Evolutionary conservation across 1,140 invertebrate species (phyloP), one percentile per base, ranked within the genome.

Genomic region (Hermetia illucens): DNA sequence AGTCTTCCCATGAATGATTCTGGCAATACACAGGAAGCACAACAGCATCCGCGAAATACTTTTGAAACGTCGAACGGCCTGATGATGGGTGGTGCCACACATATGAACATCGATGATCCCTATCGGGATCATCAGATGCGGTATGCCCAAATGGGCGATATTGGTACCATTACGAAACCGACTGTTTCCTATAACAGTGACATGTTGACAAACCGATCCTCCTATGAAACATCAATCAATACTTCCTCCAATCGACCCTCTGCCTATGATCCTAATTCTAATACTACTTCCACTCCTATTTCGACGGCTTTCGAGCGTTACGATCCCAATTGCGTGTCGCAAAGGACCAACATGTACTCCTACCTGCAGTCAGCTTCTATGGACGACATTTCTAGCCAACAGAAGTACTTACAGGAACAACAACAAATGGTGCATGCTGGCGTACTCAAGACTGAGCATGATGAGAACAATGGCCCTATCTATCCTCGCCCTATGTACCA

Each of bases 401-500:
- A 74, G 41, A 69, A 67, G 36, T 75, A 76, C 43, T 74, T 76
- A 44, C 67, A 75, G 43, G 71, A 74, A 39, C 72, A 75, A 33
- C 73, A 76, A 55, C 74, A 75, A 40, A 65, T 75, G 55, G 70
- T 38, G 59, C 66, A 44, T 59, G 69, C 42, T 30, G 61, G 62
- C 1, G 68, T 73, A 63, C 67, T 73, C 58, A 79, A 77, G 45
- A 74, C 75, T 3, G 79, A 83, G 52, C 68, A 65, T 41, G 71
- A 70, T 42, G 68, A 65, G 51, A 68, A 62, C 43, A 60, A 65
- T n/a, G 75, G 72, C 30, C 77, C 78, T 3, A 69, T 81, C 21
- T 81, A 82, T 61, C 77, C 79, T 40, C 73, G 81, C 57, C 79
- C 81, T 40, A 77, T 83, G 70, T 84, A 83, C 63, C 79, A 82